phyloP scores from a whole-genome alignment of 1,140 invertebrate genomes.

The Lasaia peninsularis region DNA sequence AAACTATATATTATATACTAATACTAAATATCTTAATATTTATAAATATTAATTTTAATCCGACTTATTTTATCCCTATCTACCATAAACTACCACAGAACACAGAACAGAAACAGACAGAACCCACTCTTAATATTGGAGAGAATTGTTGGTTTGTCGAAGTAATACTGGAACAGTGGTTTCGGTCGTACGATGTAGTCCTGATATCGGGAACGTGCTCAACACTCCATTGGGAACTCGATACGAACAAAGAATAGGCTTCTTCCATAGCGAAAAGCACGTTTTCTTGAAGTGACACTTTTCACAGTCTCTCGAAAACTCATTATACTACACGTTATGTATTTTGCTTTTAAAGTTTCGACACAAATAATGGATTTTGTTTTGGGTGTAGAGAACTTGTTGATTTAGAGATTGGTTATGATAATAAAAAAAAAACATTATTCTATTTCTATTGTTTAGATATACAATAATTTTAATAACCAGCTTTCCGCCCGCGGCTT shows the following conservation, averaged over 20 bases:
- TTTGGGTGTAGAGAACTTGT: too few relatives aligned
- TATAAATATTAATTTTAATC: too few relatives aligned
- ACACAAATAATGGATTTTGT: neutral
- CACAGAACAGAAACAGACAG: too few relatives aligned
- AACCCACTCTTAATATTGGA: neutral
- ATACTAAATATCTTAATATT: too few relatives aligned
- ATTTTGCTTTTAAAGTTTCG: neutral
- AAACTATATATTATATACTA: too few relatives aligned
- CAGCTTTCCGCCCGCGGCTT: too few relatives aligned
- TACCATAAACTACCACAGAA: too few relatives aligned
- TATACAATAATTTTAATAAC: too few relatives aligned
- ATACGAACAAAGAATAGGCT: slow-evolving; percentile 22
- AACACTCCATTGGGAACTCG: slow-evolving; percentile 21
- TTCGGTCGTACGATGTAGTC: slow-evolving; percentile 17
- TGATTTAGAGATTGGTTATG: too few relatives aligned
- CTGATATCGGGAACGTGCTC: slow-evolving; percentile 26
- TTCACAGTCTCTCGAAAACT: neutral
- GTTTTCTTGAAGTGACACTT: slow-evolving; percentile 20
- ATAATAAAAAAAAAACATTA: too few relatives aligned
- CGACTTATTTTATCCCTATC: too few relatives aligned
- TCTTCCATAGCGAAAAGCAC: slow-evolving; percentile 22
- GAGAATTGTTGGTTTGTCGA: neutral
- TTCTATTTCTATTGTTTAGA: too few relatives aligned
- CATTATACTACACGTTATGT: neutral
- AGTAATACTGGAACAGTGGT: slow-evolving; percentile 1